These are phyloP conservation scores for Aspiorhynchus laticeps DNA, from an alignment of 2,113 vertebrate species.

Conservation along the genomic window DNA sequence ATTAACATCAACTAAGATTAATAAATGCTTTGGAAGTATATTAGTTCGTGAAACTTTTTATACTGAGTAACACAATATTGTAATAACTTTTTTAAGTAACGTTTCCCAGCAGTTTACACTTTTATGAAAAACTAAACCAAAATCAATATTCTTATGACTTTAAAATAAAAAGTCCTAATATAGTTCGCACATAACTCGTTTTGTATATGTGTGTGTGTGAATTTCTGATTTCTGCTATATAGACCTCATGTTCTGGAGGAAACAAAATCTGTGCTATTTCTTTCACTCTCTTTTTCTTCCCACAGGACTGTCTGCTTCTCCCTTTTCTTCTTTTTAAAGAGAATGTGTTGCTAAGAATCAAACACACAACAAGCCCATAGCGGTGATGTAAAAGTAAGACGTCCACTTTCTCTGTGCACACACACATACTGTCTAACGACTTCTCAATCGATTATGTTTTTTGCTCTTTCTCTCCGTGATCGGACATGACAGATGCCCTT, in stretches of 20 bases:
- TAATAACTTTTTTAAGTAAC: not conserved
- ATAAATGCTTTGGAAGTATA: no score
- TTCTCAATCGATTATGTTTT: conserved; percentile 55
- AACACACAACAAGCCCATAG: not conserved
- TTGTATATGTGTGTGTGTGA: no score
- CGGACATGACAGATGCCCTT: conserved; percentile 55
- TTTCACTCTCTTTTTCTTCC: not conserved
- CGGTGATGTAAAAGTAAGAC: conserved; percentile 4
- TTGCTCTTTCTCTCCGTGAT: conserved; percentile 48
- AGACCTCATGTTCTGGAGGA: not conserved
- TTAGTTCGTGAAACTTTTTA: not conserved
- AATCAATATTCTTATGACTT: not conserved
- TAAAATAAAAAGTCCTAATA: not conserved
- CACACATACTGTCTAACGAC: conserved; percentile 30
- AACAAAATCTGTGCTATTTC: not conserved
- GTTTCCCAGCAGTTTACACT: not conserved
- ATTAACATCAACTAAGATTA: no score
- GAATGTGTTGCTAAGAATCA: not conserved
- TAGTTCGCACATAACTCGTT: not conserved
- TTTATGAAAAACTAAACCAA: not conserved
- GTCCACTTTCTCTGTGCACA: conserved; percentile 7
- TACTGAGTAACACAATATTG: not conserved
- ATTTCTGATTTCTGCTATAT: not conserved
- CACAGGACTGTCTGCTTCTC: not conserved
- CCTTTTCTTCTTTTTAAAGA: not conserved